Evolutionary conservation across 2,797 vertebrate genomes (phyloP), one percentile per base, ranked within the genome.

Genomic region (Pteronotus mesoamericanus): DNA sequence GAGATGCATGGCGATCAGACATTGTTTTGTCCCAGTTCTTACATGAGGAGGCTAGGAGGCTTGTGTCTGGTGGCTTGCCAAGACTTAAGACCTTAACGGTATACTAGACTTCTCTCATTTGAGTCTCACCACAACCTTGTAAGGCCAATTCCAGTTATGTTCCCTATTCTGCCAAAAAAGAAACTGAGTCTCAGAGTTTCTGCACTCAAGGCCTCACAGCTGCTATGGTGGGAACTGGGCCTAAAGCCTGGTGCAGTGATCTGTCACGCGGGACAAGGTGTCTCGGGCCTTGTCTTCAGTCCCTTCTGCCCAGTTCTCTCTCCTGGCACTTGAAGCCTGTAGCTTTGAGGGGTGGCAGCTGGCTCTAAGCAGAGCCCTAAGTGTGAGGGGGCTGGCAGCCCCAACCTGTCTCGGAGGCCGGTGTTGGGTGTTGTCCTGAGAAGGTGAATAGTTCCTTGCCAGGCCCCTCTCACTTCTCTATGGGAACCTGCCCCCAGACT

Each of bases 401-500:
- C 22, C 22, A 21, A 16, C 51, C 94, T 48, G 64, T 61, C 37
- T 29, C 29, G 26, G 55, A 90, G 66, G 69, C 57, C 22, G 0
- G 6, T 18, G 24, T n/a, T 9, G 6, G 64, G 37, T 59, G 80
- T 77, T 72, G 71, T 83, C 34, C 2, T 44, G 75, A 51, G 53
- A 94, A 59, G 92, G 86, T 90, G 92, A 39, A 53, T 1, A n/a
- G 89, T 37, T 51, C 87, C 91, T 86, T 86, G 26, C 86, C 48
- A 0, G 0, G 72, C 44, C 42, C 77, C 87, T 82, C 71, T 84
- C 21, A 64, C 86, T 82, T 80, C 72, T 92, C 74, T 77, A 9
- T 92, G 93, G 94, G 93, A 96, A 95, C 93, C 91, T 95, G 89
- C 84, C 82, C 86, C 12, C 37, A 95, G 96, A 97, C 95, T 94